phyloP scores from a whole-genome alignment of 1,140 invertebrate species.

The Ips typographus region DNA sequence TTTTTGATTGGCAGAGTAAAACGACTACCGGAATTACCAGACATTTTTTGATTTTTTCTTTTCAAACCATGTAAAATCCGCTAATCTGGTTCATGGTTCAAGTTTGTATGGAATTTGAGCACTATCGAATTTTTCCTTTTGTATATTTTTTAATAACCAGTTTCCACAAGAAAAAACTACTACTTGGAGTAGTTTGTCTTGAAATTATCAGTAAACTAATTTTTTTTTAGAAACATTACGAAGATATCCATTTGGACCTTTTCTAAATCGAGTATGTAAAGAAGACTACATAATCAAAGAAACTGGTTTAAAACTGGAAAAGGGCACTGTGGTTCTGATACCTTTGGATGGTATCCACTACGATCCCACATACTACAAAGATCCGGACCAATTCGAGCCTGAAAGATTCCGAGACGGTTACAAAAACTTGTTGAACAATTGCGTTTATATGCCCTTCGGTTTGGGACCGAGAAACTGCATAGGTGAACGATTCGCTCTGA shows the following conservation, averaged over 20 bases:
- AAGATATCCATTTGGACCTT: conserved; percentile 61
- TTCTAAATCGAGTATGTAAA: conserved; percentile 56
- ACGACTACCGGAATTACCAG: too few relatives aligned
- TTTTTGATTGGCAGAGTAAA: too few relatives aligned
- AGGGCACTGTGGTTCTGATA: conserved; percentile 46
- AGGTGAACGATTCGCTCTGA: conserved; percentile 42
- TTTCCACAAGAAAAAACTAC: too few relatives aligned
- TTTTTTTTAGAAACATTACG: conserved; percentile 46
- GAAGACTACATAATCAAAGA: conserved; percentile 48
- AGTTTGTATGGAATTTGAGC: too few relatives aligned
- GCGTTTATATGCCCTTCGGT: conserved; percentile 61
- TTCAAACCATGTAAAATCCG: too few relatives aligned
- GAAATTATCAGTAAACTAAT: not conserved
- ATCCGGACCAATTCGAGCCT: conserved; percentile 67
- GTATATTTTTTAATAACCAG: too few relatives aligned
- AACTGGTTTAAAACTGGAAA: conserved; percentile 51
- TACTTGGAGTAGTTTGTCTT: too few relatives aligned
- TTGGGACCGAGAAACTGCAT: conserved; percentile 64
- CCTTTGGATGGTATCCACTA: conserved; percentile 50
- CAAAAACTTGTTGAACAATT: conserved; percentile 33
- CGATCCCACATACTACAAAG: conserved; percentile 58
- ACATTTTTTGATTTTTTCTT: too few relatives aligned
- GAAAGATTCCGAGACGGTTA: conserved; percentile 59
- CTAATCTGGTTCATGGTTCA: too few relatives aligned
- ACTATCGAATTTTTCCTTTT: too few relatives aligned